Percentiles rank a stretch among this genome's conserved stretches.
These are phyloP conservation scores for Heterocephalus glaber DNA, from an alignment of 2,113 vertebrate genomes.

Conservation along the genomic window DNA sequence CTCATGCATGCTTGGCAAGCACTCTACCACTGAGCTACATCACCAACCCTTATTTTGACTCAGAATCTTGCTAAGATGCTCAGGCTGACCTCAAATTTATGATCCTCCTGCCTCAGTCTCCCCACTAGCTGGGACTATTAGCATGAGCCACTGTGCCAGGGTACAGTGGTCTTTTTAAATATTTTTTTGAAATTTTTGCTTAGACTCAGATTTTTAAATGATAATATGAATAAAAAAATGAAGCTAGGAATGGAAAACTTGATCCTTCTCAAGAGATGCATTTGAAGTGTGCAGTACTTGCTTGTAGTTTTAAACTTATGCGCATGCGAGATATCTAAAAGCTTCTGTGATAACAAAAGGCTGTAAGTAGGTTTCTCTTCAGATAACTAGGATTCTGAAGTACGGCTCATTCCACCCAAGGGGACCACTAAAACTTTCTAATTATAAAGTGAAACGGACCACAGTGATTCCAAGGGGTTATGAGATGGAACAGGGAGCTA, in stretches of 20 bases:
- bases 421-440: slow-evolving; percentile 11
- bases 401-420: neutral
- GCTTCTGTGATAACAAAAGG: neutral
- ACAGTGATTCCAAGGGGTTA: neutral
- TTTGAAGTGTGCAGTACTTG: neutral
- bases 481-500: neutral
- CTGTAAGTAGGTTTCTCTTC: slow-evolving; percentile 22
- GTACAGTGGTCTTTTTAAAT: neutral
- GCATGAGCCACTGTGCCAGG: neutral
- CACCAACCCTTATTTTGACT: neutral
- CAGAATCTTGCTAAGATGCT: neutral
- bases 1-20: neutral
- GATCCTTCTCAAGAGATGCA: slow-evolving; percentile 21
- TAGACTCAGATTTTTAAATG: slow-evolving; percentile 38
- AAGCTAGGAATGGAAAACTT: slow-evolving; percentile 30
- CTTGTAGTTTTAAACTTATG: slow-evolving; percentile 15
- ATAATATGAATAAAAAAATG: neutral
- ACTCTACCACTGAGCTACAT: neutral
- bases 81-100: neutral
- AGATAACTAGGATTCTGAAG: neutral
- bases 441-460: slow-evolving; percentile 24
- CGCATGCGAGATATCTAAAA: slow-evolving; percentile 38
- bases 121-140: neutral
- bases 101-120: neutral
- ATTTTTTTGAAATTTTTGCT: neutral